A percentile compares a stretch with the other conserved stretches of the same genome.
These are phyloP conservation scores for Mesoligia furuncula DNA, from an alignment of 2,888 invertebrate genomes.

Conservation along the genomic window DNA sequence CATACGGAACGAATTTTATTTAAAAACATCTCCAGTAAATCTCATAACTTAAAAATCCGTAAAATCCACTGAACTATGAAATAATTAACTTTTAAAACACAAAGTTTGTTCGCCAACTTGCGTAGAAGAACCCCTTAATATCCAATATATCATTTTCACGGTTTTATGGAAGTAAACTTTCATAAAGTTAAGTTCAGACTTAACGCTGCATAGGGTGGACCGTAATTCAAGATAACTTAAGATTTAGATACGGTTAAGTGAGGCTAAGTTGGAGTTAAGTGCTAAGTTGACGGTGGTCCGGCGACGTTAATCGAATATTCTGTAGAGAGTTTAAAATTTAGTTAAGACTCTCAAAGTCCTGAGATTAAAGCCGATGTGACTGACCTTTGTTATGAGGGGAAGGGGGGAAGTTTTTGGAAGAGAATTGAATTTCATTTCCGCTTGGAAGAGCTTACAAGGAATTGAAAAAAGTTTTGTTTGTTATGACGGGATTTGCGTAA, in stretches of 20 bases:
- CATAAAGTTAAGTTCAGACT: constrained; percentile 76
- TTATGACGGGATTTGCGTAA: constrained; percentile 30
- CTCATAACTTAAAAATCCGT: not conserved
- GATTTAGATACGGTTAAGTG: constrained; percentile 83
- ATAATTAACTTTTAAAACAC: constrained; percentile 54
- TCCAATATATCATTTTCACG: constrained; percentile 76
- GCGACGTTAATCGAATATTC: constrained; percentile 69
- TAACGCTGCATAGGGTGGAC: constrained; percentile 79
- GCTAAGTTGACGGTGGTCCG: constrained; percentile 76
- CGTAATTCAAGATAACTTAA: constrained; percentile 83
- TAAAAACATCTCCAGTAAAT: not conserved
- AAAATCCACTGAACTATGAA: constrained; percentile 39
- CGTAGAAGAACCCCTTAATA: constrained; percentile 56
- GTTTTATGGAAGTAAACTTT: constrained; percentile 77
- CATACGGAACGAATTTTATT: not conserved
- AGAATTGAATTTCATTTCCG: constrained; percentile 40
- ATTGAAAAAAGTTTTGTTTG: constrained; percentile 51
- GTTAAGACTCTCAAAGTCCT: constrained; percentile 59
- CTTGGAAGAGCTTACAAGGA: constrained; percentile 10
- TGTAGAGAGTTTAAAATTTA: constrained; percentile 71
- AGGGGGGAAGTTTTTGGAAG: constrained; percentile 4
- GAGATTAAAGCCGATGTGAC: constrained; percentile 54
- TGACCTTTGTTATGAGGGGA: constrained; percentile 42
- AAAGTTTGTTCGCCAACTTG: constrained; percentile 45
- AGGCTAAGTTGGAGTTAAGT: constrained; percentile 82